Evolutionary conservation across 2,797 vertebrate genomes (phyloP), one percentile per base, ranked within the genome.

Genomic region (Sarcoramphus papa): DNA sequence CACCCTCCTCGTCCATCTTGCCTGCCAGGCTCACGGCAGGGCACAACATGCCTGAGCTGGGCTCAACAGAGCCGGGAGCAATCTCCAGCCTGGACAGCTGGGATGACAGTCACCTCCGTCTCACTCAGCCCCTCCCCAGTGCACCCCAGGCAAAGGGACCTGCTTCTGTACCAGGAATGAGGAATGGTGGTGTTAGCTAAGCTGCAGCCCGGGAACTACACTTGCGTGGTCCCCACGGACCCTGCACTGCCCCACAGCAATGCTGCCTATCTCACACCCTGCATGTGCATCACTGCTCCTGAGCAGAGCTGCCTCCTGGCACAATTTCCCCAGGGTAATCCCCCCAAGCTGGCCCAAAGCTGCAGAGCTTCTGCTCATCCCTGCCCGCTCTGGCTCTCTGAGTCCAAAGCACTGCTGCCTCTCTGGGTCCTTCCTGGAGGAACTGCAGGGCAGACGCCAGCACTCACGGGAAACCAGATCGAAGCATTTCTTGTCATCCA

Each of bases 401-500:
- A 67, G 53, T 18, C 50, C 31, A 30, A 64, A 43, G 35, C 24
- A 9, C 45, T 37, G 51, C 27, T 5, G 0, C 33, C 23, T 19
- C 65, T 41, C 62, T 3, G 4, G 47, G 13, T 37, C 33, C 16
- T 45, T 65, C 57, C 47, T 6, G 2, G 51, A 41, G 10, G 40
- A 65, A n/a, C 15, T 4, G 4, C 8, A 12, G 33, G 53, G 17
- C 28, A 60, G 79, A 18, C 13, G 7, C 31, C 19, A 68, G 51
- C 48, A 98, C 98, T 97, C 97, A 99, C 98, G 97, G 90, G 99
- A 99, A 75, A 99, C 98, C 92, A 99, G 98, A 94, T 98, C 98
- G 16, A 99, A 99, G 95, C 99, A 99, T 88, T 99, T 99, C 97
- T 98, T 99, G 96, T 99, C 99, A 88, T 99, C 99, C 77, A 96